Evolutionary conservation across 2,888 invertebrate genomes (phyloP).

Genomic region (Archips crataeganus): DNA sequence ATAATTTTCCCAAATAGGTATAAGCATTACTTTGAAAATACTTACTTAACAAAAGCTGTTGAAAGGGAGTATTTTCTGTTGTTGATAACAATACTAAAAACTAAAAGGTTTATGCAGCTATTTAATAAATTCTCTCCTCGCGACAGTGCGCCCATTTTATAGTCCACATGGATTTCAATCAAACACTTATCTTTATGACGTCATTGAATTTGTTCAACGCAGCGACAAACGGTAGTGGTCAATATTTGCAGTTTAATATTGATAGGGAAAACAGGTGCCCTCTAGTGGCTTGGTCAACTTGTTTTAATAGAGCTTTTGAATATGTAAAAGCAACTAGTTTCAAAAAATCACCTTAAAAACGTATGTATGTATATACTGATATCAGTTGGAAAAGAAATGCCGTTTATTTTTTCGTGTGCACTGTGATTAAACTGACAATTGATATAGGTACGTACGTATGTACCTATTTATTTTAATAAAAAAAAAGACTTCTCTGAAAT

Average conservation of each 20-base stretch:
- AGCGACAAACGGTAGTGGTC: slow-evolving; percentile 23
- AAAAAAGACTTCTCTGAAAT: too few relatives aligned
- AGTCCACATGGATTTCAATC: slow-evolving; percentile 14
- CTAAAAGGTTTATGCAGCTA: neutral
- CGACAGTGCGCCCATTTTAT: neutral
- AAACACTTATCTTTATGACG: slow-evolving; percentile 34
- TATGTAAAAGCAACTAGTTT: neutral
- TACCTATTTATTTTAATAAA: too few relatives aligned
- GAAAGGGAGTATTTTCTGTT: too few relatives aligned
- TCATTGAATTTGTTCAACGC: slow-evolving; percentile 32
- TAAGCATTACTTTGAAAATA: too few relatives aligned
- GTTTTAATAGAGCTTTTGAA: slow-evolving; percentile 7
- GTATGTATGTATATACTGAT: too few relatives aligned
- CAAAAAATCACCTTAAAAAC: neutral
- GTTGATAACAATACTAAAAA: too few relatives aligned
- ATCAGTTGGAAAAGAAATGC: too few relatives aligned
- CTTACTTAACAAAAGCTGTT: too few relatives aligned
- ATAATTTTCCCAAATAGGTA: too few relatives aligned
- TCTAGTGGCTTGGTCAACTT: slow-evolving; percentile 15
- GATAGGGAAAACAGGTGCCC: slow-evolving; percentile 21
- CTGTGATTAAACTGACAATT: too few relatives aligned
- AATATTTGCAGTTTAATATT: slow-evolving; percentile 40
- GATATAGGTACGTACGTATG: too few relatives aligned
- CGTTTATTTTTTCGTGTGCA: too few relatives aligned
- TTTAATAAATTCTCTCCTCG: neutral